Evolutionary conservation across 2,113 vertebrate species (phyloP).

Genomic region (Terrapene triunguis): DNA sequence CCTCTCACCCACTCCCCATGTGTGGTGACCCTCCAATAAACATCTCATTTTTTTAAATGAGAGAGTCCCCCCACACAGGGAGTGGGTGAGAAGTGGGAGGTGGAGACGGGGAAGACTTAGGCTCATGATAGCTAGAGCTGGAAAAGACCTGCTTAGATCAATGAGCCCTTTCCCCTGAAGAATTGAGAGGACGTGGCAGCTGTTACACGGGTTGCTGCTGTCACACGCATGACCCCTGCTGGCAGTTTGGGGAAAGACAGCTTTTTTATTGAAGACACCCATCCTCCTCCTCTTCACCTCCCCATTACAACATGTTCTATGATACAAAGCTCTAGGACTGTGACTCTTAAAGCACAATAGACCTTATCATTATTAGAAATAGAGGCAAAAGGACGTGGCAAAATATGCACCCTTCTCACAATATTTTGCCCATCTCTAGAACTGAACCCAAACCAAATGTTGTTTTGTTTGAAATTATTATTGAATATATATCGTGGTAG

Average conservation of each 20-base stretch:
- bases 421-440: not conserved
- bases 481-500: rapidly evolving
- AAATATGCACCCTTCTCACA: not conserved
- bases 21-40: no score
- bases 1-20: no score
- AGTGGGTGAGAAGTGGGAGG: not conserved
- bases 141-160: not conserved
- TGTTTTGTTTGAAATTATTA: not conserved
- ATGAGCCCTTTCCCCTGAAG: not conserved
- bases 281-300: not conserved
- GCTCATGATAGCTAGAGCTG: not conserved
- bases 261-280: not conserved
- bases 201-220: not conserved
- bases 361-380: not conserved
- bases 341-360: not conserved
- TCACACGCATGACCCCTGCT: not conserved
- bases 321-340: rapidly evolving
- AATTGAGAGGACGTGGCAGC: not conserved
- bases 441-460: not conserved
- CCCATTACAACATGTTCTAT: not conserved
- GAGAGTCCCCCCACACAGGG: not conserved
- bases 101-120: not conserved
- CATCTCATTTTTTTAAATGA: not conserved
- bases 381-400: not conserved
- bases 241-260: not conserved